Conservation (phyloP, 2,113 vertebrate genomes). For the Myiozetetes cayanensis region DNA sequence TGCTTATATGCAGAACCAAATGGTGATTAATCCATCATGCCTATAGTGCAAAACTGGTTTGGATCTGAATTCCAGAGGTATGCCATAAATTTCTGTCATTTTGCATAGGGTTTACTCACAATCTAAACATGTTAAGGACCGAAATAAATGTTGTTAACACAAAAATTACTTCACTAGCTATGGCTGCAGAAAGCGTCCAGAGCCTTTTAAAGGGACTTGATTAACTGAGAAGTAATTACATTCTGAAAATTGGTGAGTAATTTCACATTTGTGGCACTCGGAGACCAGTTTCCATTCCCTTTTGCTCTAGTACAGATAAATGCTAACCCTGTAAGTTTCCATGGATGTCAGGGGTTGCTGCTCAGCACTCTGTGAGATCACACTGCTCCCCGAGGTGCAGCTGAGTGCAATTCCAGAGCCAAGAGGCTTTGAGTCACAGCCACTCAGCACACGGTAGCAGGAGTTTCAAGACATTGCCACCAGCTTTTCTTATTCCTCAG, state of each 20-base stretch:
- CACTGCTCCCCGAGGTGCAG: not conserved
- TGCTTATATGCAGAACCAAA: not conserved
- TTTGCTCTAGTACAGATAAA: not conserved
- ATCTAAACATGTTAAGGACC: not conserved
- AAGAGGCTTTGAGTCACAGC: constrained; percentile 21
- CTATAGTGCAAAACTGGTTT: not conserved
- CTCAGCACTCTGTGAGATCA: not conserved
- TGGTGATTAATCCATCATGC: not conserved
- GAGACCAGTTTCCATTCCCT: rapidly evolving
- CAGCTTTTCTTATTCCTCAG: not conserved
- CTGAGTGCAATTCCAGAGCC: not conserved
- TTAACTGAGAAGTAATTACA: not conserved
- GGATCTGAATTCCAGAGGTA: constrained; percentile 1
- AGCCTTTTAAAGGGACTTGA: not conserved
- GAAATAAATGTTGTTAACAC: not conserved
- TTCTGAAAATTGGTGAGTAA: not conserved
- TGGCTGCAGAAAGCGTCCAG: not conserved
- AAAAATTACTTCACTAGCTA: not conserved
- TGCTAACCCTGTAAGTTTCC: not conserved
- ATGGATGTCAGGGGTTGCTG: not conserved
- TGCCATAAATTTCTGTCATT: not conserved
- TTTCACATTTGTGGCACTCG: not conserved
- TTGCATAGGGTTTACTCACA: not conserved
- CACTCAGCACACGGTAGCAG: not conserved
- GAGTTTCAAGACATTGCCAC: not conserved